Conservation (phyloP, 2,113 vertebrate genomes). For the Cepphus grylle region DNA sequence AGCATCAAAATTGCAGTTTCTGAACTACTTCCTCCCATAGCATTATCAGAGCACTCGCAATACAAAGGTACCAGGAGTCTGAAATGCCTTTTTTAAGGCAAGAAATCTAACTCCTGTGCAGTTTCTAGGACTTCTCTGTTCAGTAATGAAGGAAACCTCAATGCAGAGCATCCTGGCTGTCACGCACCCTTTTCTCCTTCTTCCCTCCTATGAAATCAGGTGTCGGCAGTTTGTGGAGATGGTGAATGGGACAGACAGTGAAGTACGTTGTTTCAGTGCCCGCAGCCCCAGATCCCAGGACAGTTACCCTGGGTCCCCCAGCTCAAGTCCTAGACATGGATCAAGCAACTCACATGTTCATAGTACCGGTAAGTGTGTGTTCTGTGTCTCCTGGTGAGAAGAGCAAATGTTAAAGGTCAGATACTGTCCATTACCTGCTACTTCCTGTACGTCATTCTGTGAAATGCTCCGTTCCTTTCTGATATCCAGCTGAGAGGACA, state of each 20-base stretch:
- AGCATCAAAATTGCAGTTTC: not conserved
- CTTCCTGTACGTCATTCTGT: not conserved
- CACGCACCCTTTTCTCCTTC: not conserved
- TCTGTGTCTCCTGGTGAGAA: not conserved
- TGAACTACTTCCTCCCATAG: not conserved
- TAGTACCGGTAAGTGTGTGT: slow-evolving; percentile 78
- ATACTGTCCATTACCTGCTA: not conserved
- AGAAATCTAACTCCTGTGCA: not conserved
- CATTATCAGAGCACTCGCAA: not conserved
- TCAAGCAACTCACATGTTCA: slow-evolving; percentile 87
- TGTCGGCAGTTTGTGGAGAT: slow-evolving; percentile 99
- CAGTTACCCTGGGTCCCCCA: slow-evolving; percentile 92
- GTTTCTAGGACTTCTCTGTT: not conserved
- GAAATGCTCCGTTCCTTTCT: not conserved
- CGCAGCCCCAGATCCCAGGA: slow-evolving; percentile 95
- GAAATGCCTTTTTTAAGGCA: not conserved
- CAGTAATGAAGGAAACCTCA: not conserved
- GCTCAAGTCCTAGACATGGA: slow-evolving; percentile 88
- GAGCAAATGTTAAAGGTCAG: not conserved
- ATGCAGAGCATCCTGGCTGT: slow-evolving; percentile 7
- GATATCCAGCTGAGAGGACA: not conserved
- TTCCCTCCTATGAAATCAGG: slow-evolving; percentile 61
- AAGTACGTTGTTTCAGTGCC: slow-evolving; percentile 89
- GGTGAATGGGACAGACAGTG: slow-evolving; percentile 98
- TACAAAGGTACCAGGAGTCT: not conserved